These are phyloP conservation scores for Cephus runcator DNA, from an alignment of 2,888 invertebrate genomes.

Conservation along the genomic window DNA sequence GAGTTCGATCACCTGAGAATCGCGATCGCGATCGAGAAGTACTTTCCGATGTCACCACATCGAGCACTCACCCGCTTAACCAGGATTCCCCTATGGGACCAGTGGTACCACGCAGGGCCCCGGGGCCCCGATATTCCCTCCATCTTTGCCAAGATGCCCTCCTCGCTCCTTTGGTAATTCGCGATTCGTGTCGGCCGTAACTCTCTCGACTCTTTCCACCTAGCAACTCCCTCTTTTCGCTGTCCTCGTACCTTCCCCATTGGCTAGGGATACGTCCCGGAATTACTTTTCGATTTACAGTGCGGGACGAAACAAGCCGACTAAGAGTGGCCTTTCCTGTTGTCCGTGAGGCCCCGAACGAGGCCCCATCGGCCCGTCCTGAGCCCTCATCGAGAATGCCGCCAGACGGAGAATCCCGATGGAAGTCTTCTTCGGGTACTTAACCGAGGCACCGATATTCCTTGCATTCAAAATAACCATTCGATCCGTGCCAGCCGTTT, in stretches of 20 bases:
- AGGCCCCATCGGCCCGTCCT: too few species aligned
- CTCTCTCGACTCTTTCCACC: conserved; percentile 31
- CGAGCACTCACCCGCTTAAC: not conserved
- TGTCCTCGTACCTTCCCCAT: too few species aligned
- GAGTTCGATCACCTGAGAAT: conserved; percentile 1
- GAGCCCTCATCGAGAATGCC: too few species aligned
- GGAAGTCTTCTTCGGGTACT: too few species aligned
- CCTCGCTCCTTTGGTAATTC: conserved; percentile 52
- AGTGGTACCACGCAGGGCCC: too few species aligned
- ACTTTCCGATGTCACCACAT: conserved; percentile 59
- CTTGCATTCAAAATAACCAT: too few species aligned
- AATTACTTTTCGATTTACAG: conserved; percentile 60
- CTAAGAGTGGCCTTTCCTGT: conserved; percentile 63
- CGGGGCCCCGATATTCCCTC: too few species aligned
- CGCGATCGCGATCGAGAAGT: conserved; percentile 48
- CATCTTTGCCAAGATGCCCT: conserved; percentile 32
- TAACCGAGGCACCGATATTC: too few species aligned
- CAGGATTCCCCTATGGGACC: too few species aligned
- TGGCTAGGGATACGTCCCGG: conserved; percentile 31
- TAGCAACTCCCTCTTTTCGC: not conserved
- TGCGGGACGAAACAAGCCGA: conserved; percentile 57
- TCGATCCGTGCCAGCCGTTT: too few species aligned
- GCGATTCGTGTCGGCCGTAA: conserved; percentile 62
- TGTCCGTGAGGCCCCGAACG: conserved; percentile 29
- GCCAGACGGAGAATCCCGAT: too few species aligned